A percentile compares a stretch with the other conserved stretches of the same genome.
Conservation (phyloP, 2,888 invertebrate species). For the Trisateles emortualis region DNA sequence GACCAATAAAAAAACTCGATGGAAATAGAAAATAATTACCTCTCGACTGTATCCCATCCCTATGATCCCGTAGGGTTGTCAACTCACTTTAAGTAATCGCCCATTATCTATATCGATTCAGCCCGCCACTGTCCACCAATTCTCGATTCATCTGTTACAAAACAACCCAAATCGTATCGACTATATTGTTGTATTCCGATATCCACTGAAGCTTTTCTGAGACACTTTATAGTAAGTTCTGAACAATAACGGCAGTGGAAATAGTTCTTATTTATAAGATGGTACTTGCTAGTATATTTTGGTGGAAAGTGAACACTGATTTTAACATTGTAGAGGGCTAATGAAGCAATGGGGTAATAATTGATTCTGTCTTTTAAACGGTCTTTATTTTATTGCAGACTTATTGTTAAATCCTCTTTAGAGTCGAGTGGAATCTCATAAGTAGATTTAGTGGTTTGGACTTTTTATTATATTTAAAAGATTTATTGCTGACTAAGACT, state of each 20-base stretch:
- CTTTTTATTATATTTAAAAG: neutral
- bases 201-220: conserved; percentile 26
- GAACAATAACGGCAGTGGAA: neutral
- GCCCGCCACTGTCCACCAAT: conserved; percentile 58
- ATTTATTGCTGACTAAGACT: neutral
- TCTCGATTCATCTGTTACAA: conserved; percentile 43
- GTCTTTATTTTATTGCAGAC: conserved; percentile 9
- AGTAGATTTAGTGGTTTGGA: conserved; percentile 16
- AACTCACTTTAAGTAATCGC: conserved; percentile 73
- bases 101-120: conserved; percentile 75
- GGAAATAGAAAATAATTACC: neutral
- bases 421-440: conserved; percentile 26
- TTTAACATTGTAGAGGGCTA: conserved; percentile 50
- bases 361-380: conserved; percentile 44
- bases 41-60: conserved; percentile 36
- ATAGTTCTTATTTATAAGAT: neutral
- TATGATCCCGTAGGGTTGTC: conserved; percentile 68
- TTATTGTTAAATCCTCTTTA: conserved; percentile 29
- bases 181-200: neutral
- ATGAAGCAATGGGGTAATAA: conserved; percentile 50
- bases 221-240: neutral
- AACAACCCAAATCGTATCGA: conserved; percentile 1
- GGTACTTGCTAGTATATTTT: neutral
- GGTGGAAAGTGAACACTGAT: conserved; percentile 34
- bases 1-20: too few relatives aligned